Percentiles rank a stretch among this genome's conserved stretches.
phyloP scores from a whole-genome alignment of 2,113 vertebrate species.

The Atherinomorus stipes region DNA sequence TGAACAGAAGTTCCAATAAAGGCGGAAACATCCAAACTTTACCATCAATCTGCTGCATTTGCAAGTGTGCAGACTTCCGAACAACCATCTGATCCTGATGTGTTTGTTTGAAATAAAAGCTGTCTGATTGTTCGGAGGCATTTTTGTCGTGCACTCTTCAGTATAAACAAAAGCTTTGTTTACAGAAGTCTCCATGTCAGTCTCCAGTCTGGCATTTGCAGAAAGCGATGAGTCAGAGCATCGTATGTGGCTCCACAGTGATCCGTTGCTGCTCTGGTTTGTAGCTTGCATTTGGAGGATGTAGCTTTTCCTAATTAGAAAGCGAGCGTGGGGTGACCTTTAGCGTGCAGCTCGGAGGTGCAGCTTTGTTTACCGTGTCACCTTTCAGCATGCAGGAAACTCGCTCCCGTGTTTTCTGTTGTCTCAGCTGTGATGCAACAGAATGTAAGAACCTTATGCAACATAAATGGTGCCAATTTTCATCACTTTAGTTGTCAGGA shows the following conservation, averaged over 20 bases:
- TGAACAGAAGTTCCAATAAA: too few species aligned
- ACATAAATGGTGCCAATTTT: conserved; percentile 35
- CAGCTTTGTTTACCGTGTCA: conserved; percentile 35
- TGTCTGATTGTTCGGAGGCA: background rate
- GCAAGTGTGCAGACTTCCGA: background rate
- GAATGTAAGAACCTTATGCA: conserved; percentile 57
- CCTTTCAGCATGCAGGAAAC: conserved; percentile 32
- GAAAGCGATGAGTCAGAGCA: background rate
- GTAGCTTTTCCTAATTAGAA: background rate
- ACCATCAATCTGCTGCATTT: background rate
- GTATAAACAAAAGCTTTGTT: background rate
- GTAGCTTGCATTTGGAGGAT: conserved; percentile 3
- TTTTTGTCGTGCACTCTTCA: too few species aligned
- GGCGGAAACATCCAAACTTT: too few species aligned
- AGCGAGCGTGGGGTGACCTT: conserved; percentile 3
- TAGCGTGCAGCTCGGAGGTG: background rate
- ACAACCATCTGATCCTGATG: background rate
- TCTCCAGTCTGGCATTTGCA: background rate
- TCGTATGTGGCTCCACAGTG: background rate
- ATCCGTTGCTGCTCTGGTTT: background rate
- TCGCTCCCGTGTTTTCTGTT: conserved; percentile 5
- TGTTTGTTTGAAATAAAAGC: background rate
- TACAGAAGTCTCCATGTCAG: background rate
- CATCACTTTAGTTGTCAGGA: conserved; percentile 29
- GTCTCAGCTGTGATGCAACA: conserved; percentile 65